Evolutionary conservation across 2,888 invertebrate species (phyloP), one percentile per base, ranked within the genome.

Genomic region (Tenthredo scrophulariae): DNA sequence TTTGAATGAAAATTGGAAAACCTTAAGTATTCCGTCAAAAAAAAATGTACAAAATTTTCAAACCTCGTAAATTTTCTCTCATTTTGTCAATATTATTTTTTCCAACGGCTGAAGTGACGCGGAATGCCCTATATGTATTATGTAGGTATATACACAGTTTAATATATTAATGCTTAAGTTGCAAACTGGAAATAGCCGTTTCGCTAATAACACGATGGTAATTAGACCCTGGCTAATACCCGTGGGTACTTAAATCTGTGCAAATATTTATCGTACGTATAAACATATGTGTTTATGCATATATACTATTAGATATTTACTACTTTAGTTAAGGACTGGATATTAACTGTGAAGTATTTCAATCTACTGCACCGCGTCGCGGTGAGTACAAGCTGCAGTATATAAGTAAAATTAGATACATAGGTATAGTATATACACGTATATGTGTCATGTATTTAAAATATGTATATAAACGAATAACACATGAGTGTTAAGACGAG

Each of bases 141-240:
- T 7, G 26, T 4, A 26, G 10, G 26, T 26, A 26, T 26, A 26
- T 54, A 54, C 54, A n/a, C n/a, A 54, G n/a, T 54, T 54, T 54
- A 54, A 54, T 54, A 54, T 54, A 54, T 54, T 54, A 54, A 54
- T 54, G n/a, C 54, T 54, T 54, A 54, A 54, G n/a, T 54, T n/a
- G n/a, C 54, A n/a, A 54, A 54, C 54, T n/a, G 54, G 54, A n/a
- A 54, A 54, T 54, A 62, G 26, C 62, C 62, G 26, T 62, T 62
- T 26, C 62, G 26, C 26, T 62, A 62, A 62, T 26, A 26, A 62
- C 62, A 62, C 62, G 62, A 62, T 62, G 62, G 62, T 62, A 62
- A 62, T 62, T 62, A 62, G 62, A 62, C 62, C 62, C 62, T 22
- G 26, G 26, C 22, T 62, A 62, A 62, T 62, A 62, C 62, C 13